A percentile compares a stretch with the other conserved stretches of the same genome.
Evolutionary conservation across 2,113 vertebrate species (phyloP).

Genomic region (Amphiprion ocellaris): DNA sequence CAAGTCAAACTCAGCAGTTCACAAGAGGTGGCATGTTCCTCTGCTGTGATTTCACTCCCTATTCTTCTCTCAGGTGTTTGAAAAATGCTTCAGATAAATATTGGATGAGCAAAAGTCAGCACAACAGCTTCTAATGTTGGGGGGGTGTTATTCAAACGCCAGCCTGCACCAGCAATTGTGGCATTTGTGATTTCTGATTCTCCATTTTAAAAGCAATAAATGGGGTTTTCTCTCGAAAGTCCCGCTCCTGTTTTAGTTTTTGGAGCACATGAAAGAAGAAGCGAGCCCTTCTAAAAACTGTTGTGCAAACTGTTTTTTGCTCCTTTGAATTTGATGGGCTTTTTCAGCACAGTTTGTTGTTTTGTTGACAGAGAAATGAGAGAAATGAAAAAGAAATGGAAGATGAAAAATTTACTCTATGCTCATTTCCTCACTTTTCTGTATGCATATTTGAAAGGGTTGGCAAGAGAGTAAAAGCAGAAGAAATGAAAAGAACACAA

Average conservation of each 20-base stretch:
- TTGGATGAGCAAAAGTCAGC: constrained; percentile 70
- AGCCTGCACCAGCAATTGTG: constrained; percentile 19
- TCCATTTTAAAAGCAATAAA: constrained; percentile 31
- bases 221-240: constrained; percentile 12
- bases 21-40: constrained; percentile 46
- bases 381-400: constrained; percentile 9
- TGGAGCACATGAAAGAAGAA: constrained; percentile 19
- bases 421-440: constrained; percentile 44
- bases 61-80: constrained; percentile 56
- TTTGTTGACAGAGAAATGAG: constrained; percentile 31
- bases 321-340: constrained; percentile 34
- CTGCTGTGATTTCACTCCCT: constrained; percentile 56
- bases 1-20: constrained; percentile 67
- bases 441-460: constrained; percentile 17
- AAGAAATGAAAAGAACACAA: constrained; percentile 4
- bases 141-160: constrained; percentile 30
- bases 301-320: constrained; percentile 11
- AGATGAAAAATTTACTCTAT: constrained; percentile 25
- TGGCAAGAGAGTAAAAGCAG: not conserved
- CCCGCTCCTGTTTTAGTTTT: constrained; percentile 23
- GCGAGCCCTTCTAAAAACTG: constrained; percentile 22
- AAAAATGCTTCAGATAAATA: constrained; percentile 68
- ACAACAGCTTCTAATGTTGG: constrained; percentile 44
- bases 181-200: constrained; percentile 48
- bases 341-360: constrained; percentile 32